These are phyloP conservation scores for Drosophila percnosoma DNA, from an alignment of 2,888 invertebrate genomes.

Conservation along the genomic window DNA sequence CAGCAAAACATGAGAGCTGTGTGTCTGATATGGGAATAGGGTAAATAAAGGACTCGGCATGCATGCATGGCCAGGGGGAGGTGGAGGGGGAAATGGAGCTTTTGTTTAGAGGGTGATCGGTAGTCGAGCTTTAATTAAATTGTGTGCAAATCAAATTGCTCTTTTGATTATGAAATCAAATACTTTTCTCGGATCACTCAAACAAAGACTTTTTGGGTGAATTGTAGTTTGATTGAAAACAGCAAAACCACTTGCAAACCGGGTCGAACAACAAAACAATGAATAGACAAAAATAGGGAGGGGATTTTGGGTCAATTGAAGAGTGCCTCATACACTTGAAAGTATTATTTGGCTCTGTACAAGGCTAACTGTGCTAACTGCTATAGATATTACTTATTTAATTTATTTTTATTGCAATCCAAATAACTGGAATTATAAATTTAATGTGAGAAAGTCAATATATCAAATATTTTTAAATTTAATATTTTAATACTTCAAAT, in stretches of 20 bases:
- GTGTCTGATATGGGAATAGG: constrained; percentile 41
- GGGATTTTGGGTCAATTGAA: neutral
- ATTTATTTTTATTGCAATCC: neutral
- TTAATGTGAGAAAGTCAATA: neutral
- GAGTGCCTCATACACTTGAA: neutral
- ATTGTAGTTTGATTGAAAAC: neutral
- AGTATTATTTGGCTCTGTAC: neutral
- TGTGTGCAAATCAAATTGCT: constrained; percentile 61
- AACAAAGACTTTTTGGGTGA: neutral
- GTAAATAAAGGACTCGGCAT: constrained; percentile 17
- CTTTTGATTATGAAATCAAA: constrained; percentile 63
- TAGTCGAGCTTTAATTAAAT: constrained; percentile 52
- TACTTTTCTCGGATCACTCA: constrained; percentile 34
- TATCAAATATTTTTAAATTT: neutral
- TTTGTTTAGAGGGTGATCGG: constrained; percentile 24
- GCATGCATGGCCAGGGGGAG: neutral
- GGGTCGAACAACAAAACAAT: neutral
- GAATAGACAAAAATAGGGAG: neutral
- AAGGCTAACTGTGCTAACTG: neutral
- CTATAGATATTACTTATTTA: neutral
- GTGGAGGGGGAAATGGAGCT: neutral
- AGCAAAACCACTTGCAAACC: neutral
- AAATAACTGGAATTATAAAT: neutral
- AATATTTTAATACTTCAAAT: neutral
- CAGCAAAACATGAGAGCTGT: constrained; percentile 37